A percentile compares a stretch with the other conserved stretches of the same genome.
Evolutionary conservation across 53 echinoderm and acorn worm species (phyloP).

Genomic region (Echinarachnius parma): DNA sequence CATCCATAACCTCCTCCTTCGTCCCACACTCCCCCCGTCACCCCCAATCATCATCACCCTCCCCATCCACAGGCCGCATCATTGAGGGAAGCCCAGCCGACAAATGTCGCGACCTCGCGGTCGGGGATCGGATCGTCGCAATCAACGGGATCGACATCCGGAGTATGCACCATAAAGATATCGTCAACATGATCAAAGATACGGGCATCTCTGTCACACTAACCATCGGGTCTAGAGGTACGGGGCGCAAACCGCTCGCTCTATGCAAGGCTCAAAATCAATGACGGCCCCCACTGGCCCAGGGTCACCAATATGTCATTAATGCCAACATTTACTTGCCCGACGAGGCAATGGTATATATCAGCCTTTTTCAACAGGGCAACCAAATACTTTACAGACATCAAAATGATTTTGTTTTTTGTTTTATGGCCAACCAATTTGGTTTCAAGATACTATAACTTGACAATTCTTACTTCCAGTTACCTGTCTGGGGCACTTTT

Average conservation of each 20-base stretch:
- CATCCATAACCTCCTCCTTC: neutral
- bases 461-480: too few species aligned
- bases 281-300: neutral
- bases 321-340: too few species aligned
- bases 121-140: slow-evolving; percentile 88
- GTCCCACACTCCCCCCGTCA: neutral
- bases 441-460: too few species aligned
- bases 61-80: slow-evolving; percentile 69
- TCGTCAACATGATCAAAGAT: slow-evolving; percentile 97
- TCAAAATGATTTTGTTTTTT: too few species aligned
- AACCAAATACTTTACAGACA: too few species aligned
- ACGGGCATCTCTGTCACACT: slow-evolving; percentile 79
- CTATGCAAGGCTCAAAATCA: neutral
- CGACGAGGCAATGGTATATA: too few species aligned
- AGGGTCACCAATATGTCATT: too few species aligned
- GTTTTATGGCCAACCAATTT: too few species aligned
- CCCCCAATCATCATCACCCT: neutral
- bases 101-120: slow-evolving; percentile 70
- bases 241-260: slow-evolving; percentile 8
- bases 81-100: slow-evolving; percentile 96
- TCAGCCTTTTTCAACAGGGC: too few species aligned
- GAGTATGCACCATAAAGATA: slow-evolving; percentile 88
- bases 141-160: slow-evolving; percentile 85
- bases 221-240: slow-evolving; percentile 90
- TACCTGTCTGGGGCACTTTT: too few species aligned